A percentile compares a stretch with the other conserved stretches of the same genome.
phyloP scores from a whole-genome alignment of 2,888 invertebrate species.

The Drosophila mettleri region DNA sequence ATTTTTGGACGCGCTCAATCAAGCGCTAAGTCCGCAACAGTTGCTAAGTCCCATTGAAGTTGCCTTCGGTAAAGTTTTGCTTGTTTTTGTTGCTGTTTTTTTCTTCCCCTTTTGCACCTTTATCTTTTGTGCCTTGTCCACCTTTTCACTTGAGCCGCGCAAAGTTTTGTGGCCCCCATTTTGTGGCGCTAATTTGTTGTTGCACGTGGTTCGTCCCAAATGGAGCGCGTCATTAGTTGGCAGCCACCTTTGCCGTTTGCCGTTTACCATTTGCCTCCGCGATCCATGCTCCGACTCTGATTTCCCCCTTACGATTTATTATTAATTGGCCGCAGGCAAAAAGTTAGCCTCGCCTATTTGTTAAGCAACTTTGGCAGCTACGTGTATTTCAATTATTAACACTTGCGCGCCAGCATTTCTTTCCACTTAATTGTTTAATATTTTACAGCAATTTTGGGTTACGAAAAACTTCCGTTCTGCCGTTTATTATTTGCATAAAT shows the following conservation, averaged over 20 bases:
- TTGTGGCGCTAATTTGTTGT: constrained; percentile 74
- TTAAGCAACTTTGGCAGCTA: constrained; percentile 31
- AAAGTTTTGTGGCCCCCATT: constrained; percentile 54
- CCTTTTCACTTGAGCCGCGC: constrained; percentile 63
- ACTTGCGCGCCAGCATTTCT: constrained; percentile 62
- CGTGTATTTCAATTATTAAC: constrained; percentile 76
- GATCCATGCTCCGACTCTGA: constrained; percentile 31
- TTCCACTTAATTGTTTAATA: constrained; percentile 70
- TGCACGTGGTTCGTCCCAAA: constrained; percentile 68
- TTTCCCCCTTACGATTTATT: constrained; percentile 66
- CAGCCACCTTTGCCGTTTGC: constrained; percentile 2
- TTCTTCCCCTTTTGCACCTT: constrained; percentile 35
- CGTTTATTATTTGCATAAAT: constrained; percentile 59
- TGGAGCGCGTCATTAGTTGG: constrained; percentile 70
- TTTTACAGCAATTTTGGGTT: constrained; percentile 57
- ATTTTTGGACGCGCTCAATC: constrained; percentile 62
- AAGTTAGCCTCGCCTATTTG: constrained; percentile 64
- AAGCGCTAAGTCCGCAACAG: constrained; percentile 61
- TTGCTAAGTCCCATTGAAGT: constrained; percentile 25
- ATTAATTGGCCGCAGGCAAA: constrained; percentile 67
- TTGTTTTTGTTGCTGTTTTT: background rate
- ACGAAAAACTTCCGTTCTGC: constrained; percentile 2
- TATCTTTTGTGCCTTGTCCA: constrained; percentile 39
- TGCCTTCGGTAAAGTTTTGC: constrained; percentile 45
- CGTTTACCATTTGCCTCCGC: no score